These are phyloP conservation scores for Pelecanoides urinatrix DNA, from an alignment of 2,113 vertebrate species.

Conservation along the genomic window DNA sequence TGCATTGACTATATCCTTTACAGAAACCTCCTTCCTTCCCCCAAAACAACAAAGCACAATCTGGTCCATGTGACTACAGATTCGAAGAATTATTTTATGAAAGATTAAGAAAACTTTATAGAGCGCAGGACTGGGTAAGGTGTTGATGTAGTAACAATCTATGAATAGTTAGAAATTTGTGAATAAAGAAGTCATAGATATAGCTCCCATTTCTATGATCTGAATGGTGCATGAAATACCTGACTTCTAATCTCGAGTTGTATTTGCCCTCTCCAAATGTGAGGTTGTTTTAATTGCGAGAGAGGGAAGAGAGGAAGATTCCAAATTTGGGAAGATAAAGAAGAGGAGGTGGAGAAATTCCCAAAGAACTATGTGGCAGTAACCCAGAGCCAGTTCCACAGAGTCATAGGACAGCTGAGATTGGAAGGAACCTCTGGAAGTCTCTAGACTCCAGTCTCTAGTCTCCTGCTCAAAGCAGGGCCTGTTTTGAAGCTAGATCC, in stretches of 20 bases:
- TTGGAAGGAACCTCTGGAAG: neutral
- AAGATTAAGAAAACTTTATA: neutral
- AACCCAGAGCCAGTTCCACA: neutral
- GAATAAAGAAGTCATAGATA: neutral
- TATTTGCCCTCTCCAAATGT: neutral
- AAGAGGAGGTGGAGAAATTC: neutral
- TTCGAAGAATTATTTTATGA: neutral
- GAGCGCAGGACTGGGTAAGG: neutral
- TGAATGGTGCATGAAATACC: neutral
- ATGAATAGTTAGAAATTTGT: neutral
- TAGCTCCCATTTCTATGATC: neutral
- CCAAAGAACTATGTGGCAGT: neutral
- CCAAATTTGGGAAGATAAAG: neutral
- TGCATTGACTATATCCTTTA: neutral
- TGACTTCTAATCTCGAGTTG: neutral
- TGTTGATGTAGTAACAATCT: neutral
- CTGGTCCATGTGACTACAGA: neutral
- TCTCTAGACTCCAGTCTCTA: neutral
- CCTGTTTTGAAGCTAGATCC: neutral
- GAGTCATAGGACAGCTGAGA: neutral
- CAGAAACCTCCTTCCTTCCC: neutral
- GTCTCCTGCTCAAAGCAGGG: neutral
- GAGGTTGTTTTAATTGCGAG: neutral
- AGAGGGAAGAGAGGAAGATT: neutral
- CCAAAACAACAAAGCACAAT: fast-evolving